Evolutionary conservation across 2,888 invertebrate species (phyloP), one percentile per base, ranked within the genome.

Genomic region (Nemotelus pantherinus): DNA sequence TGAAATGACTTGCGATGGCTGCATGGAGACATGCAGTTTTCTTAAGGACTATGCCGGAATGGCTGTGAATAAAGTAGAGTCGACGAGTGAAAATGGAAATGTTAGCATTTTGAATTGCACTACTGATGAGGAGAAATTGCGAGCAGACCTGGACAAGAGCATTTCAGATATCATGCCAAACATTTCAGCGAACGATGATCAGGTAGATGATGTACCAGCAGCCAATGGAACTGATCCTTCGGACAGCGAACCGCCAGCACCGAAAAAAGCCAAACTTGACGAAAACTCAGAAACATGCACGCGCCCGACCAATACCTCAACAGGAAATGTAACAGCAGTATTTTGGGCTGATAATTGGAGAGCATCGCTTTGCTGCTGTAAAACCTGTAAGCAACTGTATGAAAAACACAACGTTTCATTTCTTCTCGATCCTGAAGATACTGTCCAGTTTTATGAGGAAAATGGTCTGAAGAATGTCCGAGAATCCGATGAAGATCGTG

Each of bases 1-100:
- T 74, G 97, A 97, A 89, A 93, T 97, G 92, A 90, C 95, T 75
- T 97, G 97, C 85, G 91, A 90, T 75, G 85, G 83, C 2, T 97
- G 97, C 83, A 93, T 95, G 90, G 88, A 90, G n/a, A 89, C 90
- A 77, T 91, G 94, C 87, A 88, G 90, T 7, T 95, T 96, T 84
- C 87, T 96, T 39, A 89, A 92, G 85, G 89, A 91, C 83, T 96
- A 96, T 83, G 89, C 90, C 79, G 88, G 88, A 0, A 83, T 90
- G 50, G 83, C 86, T 2, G 77, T 86, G 50, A 83, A 85, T 68
- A 79, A 81, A 77, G 82, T 80, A 3, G 85, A 84, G 39, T 68
- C 81, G 2, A 80, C 80, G 44, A 71, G 83, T 45, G 79, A 80
- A 25, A 80, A 82, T 7, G 84, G 83, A 5, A 84, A 85, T 77